A percentile compares a stretch with the other conserved stretches of the same genome.
Evolutionary conservation across 2,797 vertebrate genomes (phyloP).

Genomic region (Syngnathus acus): DNA sequence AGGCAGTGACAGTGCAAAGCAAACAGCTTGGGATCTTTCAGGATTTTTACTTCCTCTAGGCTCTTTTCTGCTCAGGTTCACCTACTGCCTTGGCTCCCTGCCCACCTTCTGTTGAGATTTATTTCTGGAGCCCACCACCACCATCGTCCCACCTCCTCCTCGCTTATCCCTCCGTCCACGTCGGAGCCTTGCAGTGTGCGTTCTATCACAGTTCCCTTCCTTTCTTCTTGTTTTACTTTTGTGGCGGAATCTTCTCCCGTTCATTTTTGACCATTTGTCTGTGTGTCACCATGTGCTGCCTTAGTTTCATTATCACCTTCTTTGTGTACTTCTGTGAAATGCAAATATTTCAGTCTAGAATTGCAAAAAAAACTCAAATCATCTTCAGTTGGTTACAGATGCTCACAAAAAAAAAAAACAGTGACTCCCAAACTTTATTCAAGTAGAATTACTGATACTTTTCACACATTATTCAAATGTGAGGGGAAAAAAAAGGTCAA

Average conservation of each 20-base stretch:
- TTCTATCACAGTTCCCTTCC: not conserved
- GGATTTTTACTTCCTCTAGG: conserved; percentile 50
- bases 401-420: not conserved
- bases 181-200: not conserved
- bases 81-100: conserved; percentile 66
- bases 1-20: conserved; percentile 16
- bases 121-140: conserved; percentile 63
- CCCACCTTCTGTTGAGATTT: conserved; percentile 74
- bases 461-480: not conserved
- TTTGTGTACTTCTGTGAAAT: not conserved
- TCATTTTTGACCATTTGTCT: not conserved
- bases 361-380: no score
- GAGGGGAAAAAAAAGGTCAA: not conserved
- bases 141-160: conserved; percentile 14
- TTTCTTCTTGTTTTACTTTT: no score
- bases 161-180: not conserved
- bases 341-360: no score
- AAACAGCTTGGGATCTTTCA: conserved; percentile 37
- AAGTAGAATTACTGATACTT: no score
- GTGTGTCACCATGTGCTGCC: not conserved
- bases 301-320: not conserved
- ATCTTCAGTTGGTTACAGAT: no score
- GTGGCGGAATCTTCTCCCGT: no score
- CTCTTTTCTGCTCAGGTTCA: conserved; percentile 56
- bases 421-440: not conserved